These are phyloP conservation scores for Ips nitidus DNA, from an alignment of 1,140 invertebrate species.

Conservation along the genomic window DNA sequence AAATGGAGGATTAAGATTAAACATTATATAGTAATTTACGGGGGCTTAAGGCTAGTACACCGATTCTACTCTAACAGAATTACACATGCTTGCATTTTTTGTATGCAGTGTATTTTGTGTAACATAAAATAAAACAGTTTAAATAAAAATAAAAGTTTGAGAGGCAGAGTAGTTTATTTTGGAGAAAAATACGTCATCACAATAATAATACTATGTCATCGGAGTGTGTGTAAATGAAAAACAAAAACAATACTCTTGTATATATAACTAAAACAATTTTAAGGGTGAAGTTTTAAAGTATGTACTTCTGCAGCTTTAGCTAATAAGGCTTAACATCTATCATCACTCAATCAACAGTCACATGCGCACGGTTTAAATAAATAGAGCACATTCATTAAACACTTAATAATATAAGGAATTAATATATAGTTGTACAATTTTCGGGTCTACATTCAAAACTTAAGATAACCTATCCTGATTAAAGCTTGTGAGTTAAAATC, in stretches of 20 bases:
- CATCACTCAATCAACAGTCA: constrained; percentile 23
- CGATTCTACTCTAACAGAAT: neutral
- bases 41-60: too few relatives aligned
- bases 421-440: constrained; percentile 23
- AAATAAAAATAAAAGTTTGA: constrained; percentile 8
- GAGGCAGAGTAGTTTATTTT: constrained; percentile 32
- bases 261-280: neutral
- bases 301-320: constrained; percentile 11
- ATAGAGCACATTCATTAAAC: constrained; percentile 33
- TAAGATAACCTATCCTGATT: constrained; percentile 3
- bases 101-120: constrained; percentile 9
- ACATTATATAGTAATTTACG: neutral
- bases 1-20: neutral
- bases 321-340: constrained; percentile 19
- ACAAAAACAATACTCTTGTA: constrained; percentile 14
- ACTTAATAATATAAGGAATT: constrained; percentile 34
- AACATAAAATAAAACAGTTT: constrained; percentile 11
- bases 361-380: constrained; percentile 37
- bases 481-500: neutral
- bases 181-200: constrained; percentile 36
- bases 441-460: neutral
- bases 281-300: neutral
- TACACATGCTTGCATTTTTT: constrained; percentile 5
- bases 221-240: constrained; percentile 28
- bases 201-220: constrained; percentile 38